Evolutionary conservation across 2,113 vertebrate genomes (phyloP).

Genomic region (Dipodomys spectabilis): DNA sequence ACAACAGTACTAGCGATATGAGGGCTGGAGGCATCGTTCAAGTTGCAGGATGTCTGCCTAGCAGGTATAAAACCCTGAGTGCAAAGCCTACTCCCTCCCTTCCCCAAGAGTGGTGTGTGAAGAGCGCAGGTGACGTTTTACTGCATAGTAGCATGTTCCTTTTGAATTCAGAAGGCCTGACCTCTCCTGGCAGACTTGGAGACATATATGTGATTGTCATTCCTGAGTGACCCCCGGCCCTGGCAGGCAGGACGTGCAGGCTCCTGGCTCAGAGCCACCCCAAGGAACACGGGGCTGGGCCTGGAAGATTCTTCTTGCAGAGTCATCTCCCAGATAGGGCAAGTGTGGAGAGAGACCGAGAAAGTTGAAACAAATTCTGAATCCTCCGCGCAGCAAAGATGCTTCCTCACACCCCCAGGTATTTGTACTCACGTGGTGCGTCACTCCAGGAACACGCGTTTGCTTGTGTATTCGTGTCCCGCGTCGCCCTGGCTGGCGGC

Average conservation of each 20-base stretch:
- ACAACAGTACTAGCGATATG: too few species aligned
- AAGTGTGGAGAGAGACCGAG: background rate
- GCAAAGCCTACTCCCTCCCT: too few species aligned
- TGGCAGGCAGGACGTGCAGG: too few species aligned
- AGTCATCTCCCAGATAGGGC: background rate
- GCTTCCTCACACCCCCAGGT: fast-evolving
- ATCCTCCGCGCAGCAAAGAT: background rate
- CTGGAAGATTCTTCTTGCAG: background rate
- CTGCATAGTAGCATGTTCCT: too few species aligned
- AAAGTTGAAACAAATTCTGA: background rate
- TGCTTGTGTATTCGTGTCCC: too few species aligned
- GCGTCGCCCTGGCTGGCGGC: too few species aligned
- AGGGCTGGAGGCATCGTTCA: too few species aligned
- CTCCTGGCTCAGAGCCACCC: background rate
- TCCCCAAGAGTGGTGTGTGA: too few species aligned
- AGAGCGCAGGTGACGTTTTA: too few species aligned
- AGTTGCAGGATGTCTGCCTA: too few species aligned
- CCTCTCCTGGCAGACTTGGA: background rate
- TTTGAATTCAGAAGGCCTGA: background rate
- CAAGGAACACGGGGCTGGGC: background rate
- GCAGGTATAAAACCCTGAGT: too few species aligned
- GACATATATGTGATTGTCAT: background rate
- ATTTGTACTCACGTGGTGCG: background rate
- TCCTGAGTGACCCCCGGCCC: background rate
- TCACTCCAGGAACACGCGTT: background rate